Base-by-base conservation (phyloP, 2,113 vertebrate genomes). In the Triplophysa siluroides region DNA sequence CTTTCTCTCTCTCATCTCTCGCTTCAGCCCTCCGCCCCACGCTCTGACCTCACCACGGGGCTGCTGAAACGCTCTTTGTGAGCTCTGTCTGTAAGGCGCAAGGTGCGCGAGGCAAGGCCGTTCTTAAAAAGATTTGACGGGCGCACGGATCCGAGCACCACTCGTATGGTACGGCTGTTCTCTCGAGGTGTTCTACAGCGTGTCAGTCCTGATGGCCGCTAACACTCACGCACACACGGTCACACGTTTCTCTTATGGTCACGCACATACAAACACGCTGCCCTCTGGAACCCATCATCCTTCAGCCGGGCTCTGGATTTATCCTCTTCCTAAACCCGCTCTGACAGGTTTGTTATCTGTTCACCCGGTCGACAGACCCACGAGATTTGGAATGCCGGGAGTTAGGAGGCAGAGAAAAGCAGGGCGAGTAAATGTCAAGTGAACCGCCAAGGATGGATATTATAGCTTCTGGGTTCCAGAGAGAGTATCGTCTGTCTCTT, bases 311-410 rank as follows among this genome's bases (percentile, higher is more conserved):
- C 86, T 87, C 88, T 90, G 90, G 89, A 94, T 94, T 93, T 93
- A 93, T 94, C 92, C 91, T 91, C 92, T 83, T 90, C 90, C 90
- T 94, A 91, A 95, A 94, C 88, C 92, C 83, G 91, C 92, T 91
- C 92, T 93, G 92, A 95, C 95, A 95, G 94, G 92, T 95, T 93
- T 95, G 93, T 95, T 96, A 95, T 95, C 94, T 96, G 93, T 92
- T 95, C 90, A 92, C 91, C 93, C 89, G 85, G 92, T 93, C 86
- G 87, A 90, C 80, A 79, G 94, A 88, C 92, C 94, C 95, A 83
- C 86, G 93, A 95, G 95, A 94, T 86, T 88, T 88, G 89, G 90
- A 90, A 90, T 88, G 82, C 86, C 84, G 86, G 90, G 94, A 94
- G 92, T 93, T 91, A 91, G 91, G 87, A 91, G 89, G 80, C 73